Evolutionary conservation across 2,113 vertebrate species (phyloP).

Genomic region (Psittacara wagleri): DNA sequence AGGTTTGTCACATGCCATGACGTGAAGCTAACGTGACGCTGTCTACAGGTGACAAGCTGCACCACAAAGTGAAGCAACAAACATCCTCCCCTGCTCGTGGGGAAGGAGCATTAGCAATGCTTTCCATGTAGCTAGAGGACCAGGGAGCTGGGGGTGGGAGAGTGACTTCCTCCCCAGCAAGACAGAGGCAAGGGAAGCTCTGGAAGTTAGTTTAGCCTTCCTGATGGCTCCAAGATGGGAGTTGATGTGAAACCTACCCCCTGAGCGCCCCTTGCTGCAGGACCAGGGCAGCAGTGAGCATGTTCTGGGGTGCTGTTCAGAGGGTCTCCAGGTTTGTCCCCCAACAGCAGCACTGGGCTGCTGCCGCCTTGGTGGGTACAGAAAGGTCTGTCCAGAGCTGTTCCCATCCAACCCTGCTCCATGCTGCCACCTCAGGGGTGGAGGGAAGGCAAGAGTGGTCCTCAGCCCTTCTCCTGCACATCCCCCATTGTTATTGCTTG

Average conservation of each 20-base stretch:
- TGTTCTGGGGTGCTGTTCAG: fast-evolving
- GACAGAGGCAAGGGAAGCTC: neutral
- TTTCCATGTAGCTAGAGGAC: neutral
- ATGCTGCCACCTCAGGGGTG: fast-evolving
- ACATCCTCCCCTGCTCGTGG: neutral
- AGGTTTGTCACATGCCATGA: neutral
- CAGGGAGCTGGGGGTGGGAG: neutral
- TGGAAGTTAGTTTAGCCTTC: neutral
- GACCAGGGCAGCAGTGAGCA: neutral
- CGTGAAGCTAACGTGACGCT: neutral
- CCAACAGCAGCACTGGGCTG: neutral
- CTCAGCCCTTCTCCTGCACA: neutral
- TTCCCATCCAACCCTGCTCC: neutral
- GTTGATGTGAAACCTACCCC: neutral
- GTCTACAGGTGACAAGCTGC: neutral
- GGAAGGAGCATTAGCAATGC: neutral
- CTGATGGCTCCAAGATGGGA: neutral
- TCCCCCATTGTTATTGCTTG: fast-evolving
- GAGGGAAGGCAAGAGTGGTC: fast-evolving
- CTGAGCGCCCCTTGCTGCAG: neutral
- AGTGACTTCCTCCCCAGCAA: neutral
- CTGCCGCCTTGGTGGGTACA: neutral
- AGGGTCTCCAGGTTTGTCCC: neutral
- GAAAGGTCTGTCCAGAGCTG: neutral
- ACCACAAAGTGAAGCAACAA: neutral